These are phyloP conservation scores for Thamnaconus septentrionalis DNA, from an alignment of 2,113 vertebrate genomes.

Conservation along the genomic window DNA sequence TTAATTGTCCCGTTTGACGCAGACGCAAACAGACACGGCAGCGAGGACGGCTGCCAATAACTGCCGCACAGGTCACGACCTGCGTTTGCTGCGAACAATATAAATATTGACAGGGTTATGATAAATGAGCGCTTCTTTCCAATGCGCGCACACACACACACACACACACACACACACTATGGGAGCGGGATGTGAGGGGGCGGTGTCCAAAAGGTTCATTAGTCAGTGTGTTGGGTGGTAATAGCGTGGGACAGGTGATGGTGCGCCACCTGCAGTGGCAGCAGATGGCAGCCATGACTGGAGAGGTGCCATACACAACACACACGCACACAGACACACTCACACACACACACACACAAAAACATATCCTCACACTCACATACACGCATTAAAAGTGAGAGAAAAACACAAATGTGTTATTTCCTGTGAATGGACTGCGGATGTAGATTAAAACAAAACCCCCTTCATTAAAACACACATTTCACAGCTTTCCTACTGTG, in stretches of 20 bases:
- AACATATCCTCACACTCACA: constrained; percentile 8
- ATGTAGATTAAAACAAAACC: background rate
- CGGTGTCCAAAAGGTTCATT: constrained; percentile 59
- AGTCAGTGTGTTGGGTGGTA: constrained; percentile 65
- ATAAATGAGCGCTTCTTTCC: constrained; percentile 38
- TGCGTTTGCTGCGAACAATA: constrained; percentile 39
- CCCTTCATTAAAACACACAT: too few relatives aligned
- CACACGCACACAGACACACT: background rate
- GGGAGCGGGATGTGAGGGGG: constrained; percentile 15
- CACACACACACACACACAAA: constrained; percentile 2
- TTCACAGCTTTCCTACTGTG: too few relatives aligned
- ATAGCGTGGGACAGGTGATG: constrained; percentile 74
- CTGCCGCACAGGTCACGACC: constrained; percentile 45
- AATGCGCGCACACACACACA: constrained; percentile 1
- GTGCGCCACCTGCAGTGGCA: constrained; percentile 76
- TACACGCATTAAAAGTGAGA: constrained; percentile 4
- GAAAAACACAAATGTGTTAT: background rate
- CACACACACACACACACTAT: constrained; percentile 10
- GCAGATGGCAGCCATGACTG: constrained; percentile 79
- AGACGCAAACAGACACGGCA: constrained; percentile 43
- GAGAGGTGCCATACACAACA: constrained; percentile 55
- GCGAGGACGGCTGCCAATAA: constrained; percentile 16
- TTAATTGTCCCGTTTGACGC: constrained; percentile 65
- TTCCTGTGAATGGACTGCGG: background rate
- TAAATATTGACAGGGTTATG: constrained; percentile 38